Percentiles rank a stretch among this genome's conserved stretches.
phyloP scores from a whole-genome alignment of 1,140 invertebrate genomes.

The Zaprionus lachaisei region DNA sequence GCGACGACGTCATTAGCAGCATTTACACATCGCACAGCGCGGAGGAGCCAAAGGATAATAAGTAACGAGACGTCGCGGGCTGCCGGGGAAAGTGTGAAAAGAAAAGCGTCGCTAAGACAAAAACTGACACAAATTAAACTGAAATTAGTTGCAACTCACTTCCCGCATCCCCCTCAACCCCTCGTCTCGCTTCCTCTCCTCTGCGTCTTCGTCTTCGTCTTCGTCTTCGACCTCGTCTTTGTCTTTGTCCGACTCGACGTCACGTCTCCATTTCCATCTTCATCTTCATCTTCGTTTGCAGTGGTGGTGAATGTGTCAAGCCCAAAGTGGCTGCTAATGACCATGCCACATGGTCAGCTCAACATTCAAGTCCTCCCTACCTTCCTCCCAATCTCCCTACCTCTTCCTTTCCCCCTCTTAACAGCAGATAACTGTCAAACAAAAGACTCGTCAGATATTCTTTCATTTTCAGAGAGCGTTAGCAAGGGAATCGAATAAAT shows the following conservation, averaged over 20 bases:
- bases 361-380: not conserved
- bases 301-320: slow-evolving; percentile 36
- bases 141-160: slow-evolving; percentile 81
- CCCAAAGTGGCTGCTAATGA: slow-evolving; percentile 53
- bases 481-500: not conserved
- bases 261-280: slow-evolving; percentile 17
- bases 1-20: slow-evolving; percentile 80
- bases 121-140: slow-evolving; percentile 81
- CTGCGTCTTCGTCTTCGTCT: not conserved
- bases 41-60: slow-evolving; percentile 64
- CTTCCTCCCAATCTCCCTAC: not conserved
- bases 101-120: slow-evolving; percentile 52
- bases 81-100: slow-evolving; percentile 56
- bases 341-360: slow-evolving; percentile 41
- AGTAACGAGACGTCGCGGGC: slow-evolving; percentile 55
- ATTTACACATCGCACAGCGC: slow-evolving; percentile 72
- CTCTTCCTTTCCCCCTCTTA: not conserved
- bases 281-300: slow-evolving; percentile 9
- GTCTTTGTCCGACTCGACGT: slow-evolving; percentile 2
- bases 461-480: not conserved
- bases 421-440: not conserved
- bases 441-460: not conserved
- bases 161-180: not conserved
- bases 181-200: not conserved
- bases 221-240: not conserved